Percentiles rank a stretch among this genome's conserved stretches.
Conservation (phyloP, 2,797 vertebrate species). For the Molossus molossus region DNA sequence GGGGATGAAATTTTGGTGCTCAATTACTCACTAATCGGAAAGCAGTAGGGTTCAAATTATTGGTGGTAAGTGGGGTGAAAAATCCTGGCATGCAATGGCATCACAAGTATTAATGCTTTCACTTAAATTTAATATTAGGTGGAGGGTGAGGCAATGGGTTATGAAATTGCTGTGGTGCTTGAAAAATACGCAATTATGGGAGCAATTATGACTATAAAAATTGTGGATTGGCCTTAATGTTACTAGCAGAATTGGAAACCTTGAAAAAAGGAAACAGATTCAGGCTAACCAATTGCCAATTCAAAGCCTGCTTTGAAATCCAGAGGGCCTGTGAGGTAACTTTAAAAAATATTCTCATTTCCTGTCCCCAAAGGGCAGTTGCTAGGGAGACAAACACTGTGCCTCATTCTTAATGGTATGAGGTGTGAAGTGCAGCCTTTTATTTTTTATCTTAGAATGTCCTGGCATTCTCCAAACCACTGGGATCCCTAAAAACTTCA, state of each 20-base stretch:
- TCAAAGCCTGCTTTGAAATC: conserved; percentile 55
- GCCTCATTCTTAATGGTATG: background rate
- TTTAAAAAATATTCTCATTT: background rate
- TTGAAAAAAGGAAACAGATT: conserved; percentile 35
- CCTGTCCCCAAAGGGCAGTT: background rate
- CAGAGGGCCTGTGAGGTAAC: background rate
- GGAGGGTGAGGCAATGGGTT: background rate
- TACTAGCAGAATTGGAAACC: conserved; percentile 13
- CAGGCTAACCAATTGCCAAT: background rate
- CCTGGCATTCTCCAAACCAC: background rate
- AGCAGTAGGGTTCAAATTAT: background rate
- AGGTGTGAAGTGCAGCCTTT: background rate
- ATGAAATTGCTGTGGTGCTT: background rate
- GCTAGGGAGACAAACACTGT: background rate
- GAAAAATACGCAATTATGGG: background rate
- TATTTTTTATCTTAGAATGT: background rate
- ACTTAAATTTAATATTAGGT: background rate
- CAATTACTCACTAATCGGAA: background rate
- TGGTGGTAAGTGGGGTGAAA: background rate
- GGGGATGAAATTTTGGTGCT: background rate
- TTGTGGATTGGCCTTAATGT: background rate
- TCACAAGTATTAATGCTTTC: background rate
- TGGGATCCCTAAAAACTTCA: background rate
- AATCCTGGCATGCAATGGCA: background rate
- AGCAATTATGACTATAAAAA: background rate